phyloP scores from a whole-genome alignment of 2,797 vertebrate species.

The Siniperca undulata region DNA sequence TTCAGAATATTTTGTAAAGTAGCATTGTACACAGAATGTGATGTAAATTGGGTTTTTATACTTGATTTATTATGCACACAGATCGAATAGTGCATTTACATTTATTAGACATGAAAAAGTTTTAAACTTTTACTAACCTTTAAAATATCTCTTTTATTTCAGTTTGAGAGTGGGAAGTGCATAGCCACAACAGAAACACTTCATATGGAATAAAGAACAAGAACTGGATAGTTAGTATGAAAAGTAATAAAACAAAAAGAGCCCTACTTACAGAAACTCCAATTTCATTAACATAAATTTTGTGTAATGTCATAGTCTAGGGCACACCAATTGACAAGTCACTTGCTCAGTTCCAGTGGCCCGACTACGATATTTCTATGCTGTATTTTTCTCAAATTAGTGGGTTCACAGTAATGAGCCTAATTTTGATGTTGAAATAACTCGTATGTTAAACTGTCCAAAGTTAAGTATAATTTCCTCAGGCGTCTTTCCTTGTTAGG shows the following conservation, averaged over 20 bases:
- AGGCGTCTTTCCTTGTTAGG: conserved; percentile 25
- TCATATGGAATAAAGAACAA: neutral
- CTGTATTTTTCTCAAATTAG: neutral
- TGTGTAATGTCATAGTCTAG: conserved; percentile 8
- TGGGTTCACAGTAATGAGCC: neutral
- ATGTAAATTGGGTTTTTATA: neutral
- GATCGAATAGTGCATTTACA: neutral
- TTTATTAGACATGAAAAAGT: neutral
- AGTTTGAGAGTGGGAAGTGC: neutral
- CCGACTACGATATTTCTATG: neutral
- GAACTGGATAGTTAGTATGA: neutral
- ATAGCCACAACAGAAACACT: neutral
- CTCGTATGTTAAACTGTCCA: neutral
- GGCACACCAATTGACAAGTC: neutral
- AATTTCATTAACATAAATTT: neutral
- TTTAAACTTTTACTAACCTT: neutral
- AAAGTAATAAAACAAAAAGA: conserved; percentile 2
- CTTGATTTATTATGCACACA: conserved; percentile 2
- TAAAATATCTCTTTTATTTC: neutral
- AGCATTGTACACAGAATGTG: neutral
- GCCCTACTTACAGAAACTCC: neutral
- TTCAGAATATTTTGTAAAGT: neutral
- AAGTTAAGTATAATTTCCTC: neutral
- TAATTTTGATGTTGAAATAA: neutral
- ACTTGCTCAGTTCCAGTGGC: neutral